These are phyloP conservation scores for Falco punctatus DNA, from an alignment of 2,113 vertebrate species.

Conservation along the genomic window DNA sequence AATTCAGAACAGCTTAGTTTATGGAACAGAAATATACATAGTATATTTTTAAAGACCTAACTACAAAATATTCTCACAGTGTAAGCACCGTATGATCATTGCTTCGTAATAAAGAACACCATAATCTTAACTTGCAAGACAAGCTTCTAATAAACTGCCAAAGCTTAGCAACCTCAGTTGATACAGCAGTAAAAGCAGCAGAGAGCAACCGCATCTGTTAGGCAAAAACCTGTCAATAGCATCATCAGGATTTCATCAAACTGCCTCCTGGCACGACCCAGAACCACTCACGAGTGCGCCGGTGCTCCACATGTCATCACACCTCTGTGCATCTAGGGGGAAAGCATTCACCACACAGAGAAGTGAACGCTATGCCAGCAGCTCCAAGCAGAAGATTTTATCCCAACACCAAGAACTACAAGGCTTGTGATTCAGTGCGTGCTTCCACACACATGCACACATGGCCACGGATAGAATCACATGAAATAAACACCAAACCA, in stretches of 20 bases:
- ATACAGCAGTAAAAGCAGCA: not conserved
- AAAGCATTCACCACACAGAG: not conserved
- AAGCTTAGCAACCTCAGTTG: not conserved
- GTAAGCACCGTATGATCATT: not conserved
- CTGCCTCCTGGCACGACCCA: not conserved
- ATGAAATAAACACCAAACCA: not conserved
- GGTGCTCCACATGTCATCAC: accelerated
- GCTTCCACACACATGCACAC: accelerated
- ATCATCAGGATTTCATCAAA: not conserved
- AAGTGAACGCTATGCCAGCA: not conserved
- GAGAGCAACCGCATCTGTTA: not conserved
- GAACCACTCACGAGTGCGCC: not conserved
- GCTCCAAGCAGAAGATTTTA: not conserved
- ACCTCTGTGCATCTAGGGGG: not conserved
- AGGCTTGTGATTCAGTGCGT: accelerated
- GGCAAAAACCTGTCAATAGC: not conserved
- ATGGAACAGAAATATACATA: not conserved
- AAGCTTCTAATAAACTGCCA: not conserved
- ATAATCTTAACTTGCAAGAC: not conserved
- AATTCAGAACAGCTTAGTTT: not conserved
- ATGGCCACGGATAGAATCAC: accelerated
- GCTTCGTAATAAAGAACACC: not conserved
- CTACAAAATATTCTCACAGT: not conserved
- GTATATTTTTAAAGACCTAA: not conserved
- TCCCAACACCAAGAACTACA: accelerated